Evolutionary conservation across 2,888 invertebrate genomes (phyloP).

Genomic region (Augochlorella aurata): DNA sequence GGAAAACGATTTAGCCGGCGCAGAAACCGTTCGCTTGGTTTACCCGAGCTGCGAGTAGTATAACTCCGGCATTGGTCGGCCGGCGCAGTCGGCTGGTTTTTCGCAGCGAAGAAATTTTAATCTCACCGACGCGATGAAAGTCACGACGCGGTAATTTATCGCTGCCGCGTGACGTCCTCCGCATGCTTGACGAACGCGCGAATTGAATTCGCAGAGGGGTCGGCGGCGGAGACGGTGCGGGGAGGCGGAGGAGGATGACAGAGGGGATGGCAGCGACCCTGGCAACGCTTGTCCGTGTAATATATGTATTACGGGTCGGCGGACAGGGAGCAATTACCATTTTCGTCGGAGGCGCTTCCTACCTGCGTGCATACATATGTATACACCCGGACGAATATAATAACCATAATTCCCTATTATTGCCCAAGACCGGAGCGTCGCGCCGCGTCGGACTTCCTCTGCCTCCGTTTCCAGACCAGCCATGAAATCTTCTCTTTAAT

Average conservation of each 20-base stretch:
- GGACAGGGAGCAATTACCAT: slow-evolving; percentile 22
- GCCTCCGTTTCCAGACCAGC: neutral
- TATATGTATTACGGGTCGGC: slow-evolving; percentile 4
- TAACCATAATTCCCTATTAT: slow-evolving; percentile 34
- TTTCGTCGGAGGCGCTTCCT: neutral
- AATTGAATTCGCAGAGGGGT: slow-evolving; percentile 17
- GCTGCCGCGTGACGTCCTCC: neutral
- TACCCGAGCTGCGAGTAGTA: neutral
- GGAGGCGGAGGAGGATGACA: neutral
- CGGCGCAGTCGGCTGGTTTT: no score
- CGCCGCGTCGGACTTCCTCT: slow-evolving; percentile 1
- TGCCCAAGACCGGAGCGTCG: neutral
- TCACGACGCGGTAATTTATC: neutral
- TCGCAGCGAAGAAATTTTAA: slow-evolving; percentile 2
- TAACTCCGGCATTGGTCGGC: neutral
- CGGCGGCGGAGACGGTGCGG: neutral
- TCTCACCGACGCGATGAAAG: neutral
- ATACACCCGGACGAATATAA: slow-evolving; percentile 5
- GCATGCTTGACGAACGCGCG: neutral
- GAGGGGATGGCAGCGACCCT: neutral
- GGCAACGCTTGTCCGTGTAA: slow-evolving; percentile 4
- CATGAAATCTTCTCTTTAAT: slow-evolving; percentile 10
- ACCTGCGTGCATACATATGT: neutral
- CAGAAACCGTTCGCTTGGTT: no score
- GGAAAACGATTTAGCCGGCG: slow-evolving; percentile 4